Base-by-base conservation (phyloP, 2,797 vertebrate genomes). In the Sardinella longiceps region DNA sequence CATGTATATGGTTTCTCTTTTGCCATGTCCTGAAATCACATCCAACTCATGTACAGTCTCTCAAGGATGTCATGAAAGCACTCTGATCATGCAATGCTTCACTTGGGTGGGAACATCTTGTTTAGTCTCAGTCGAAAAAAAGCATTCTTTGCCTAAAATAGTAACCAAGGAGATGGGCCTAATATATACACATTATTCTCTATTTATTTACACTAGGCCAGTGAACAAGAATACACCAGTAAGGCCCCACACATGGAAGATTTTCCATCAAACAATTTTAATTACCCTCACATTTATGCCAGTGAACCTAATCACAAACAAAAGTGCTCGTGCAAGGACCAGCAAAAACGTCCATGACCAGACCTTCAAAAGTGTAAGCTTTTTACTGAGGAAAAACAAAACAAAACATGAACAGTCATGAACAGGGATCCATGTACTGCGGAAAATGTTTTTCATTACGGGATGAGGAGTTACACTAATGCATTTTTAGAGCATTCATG, bases 101-200 rank as follows among this genome's bases (percentile, higher is more conserved):
- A 77, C 84, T 80, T 48, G 3, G 81, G 74, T 80, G 74, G 81
- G 66, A 77, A 87, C 84, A 25, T 81, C 85, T 87, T 88, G 89
- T 90, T 89, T 88, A 89, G 88, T 86, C 86, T 90, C 80, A 80
- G 81, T 80, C 63, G 82, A 50, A 77, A 87, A 58, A 89, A 81
- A 86, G 81, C 77, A 86, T 80, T 84, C 86, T 39, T 82, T 80
- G 53, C 84, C 85, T 50, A 84, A 80, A 89, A 86, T 80, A 89
- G 85, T 87, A 87, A 87, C 30, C 60, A 84, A 84, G 87, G 87
- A 89, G 87, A 89, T 88, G 84, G 81, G 37, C 82, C 81, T 83
- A 85, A 84, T 74, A 81, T 86, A 86, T 70, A 89, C 85, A 86
- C 33, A 82, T 84, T 86, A 74, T 84, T 37, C 45, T 82, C 84